Evolutionary conservation across 2,113 vertebrate genomes (phyloP), one percentile per base, ranked within the genome.

Genomic region (Raphicerus campestris): DNA sequence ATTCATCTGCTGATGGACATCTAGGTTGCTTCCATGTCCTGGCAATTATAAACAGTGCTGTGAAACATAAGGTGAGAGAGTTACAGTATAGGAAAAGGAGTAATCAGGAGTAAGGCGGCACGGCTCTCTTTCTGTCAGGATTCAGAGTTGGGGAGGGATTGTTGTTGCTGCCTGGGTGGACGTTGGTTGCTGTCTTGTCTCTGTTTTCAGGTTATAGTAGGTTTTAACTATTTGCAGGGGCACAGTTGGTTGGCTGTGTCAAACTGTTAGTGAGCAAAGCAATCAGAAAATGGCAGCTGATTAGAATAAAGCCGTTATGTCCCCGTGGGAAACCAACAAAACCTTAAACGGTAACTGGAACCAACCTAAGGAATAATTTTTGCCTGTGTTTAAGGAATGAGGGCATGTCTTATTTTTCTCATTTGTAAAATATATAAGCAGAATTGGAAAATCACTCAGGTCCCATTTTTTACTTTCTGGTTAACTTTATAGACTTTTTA

Each of bases 201-300:
- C 2, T 49, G 32, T 9, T 89, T 94, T 96, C 26, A 87, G 42
- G 56, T 60, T 51, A 61, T 47, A 32, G 47, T 78, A 47, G 94
- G 2, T 92, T 94, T 87, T 96, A 89, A 32, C 49, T 58, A 1
- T 90, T 87, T 53, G 60, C 20, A 96, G 87, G 89, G 32, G 45
- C 53, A 32, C 19, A 30, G 32, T 60, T 83, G 45, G 24, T 89
- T 92, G 56, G 13, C 56, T 86, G 2, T 91, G 30, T 80, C 17
- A 86, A 51, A 58, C 84, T 94, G 53, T 88, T 75, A 94, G 42
- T 87, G 63, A 93, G 51, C 70, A 88, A 39, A 95, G 20, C 35
- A 89, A 4, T 89, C 58, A 96, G 84, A 93, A 97, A 94, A 88
- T 84, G 49, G 49, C 94, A 83, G 47, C 87, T 97, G 51, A 95